Conservation (phyloP, 2,888 invertebrate species). For the Hydrotaea cyrtoneurina region DNA sequence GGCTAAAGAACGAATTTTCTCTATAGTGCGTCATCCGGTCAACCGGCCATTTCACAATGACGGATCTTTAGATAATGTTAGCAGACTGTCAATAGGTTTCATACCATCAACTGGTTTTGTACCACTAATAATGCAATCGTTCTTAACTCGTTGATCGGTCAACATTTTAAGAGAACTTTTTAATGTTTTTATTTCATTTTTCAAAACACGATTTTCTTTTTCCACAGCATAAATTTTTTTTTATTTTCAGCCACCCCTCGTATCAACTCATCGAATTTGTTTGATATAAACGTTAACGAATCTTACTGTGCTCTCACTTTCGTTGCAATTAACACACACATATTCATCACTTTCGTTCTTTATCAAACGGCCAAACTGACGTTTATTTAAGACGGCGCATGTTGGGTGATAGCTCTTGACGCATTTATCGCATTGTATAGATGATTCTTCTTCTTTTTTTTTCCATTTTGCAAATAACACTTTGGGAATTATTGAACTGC, state of each 20-base stretch:
- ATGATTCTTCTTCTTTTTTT: background rate
- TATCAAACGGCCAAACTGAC: background rate
- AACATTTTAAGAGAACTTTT: background rate
- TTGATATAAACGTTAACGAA: constrained; percentile 21
- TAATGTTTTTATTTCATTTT: constrained; percentile 20
- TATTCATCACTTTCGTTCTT: constrained; percentile 31
- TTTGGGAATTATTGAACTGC: background rate
- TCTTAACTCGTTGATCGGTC: constrained; percentile 17
- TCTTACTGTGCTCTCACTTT: constrained; percentile 1
- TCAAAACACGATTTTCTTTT: constrained; percentile 32
- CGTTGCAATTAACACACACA: constrained; percentile 20
- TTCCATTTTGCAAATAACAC: background rate
- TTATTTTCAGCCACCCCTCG: constrained; percentile 30
- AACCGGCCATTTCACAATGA: background rate
- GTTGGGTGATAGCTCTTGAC: background rate
- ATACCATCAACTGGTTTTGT: background rate
- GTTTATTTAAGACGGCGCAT: background rate
- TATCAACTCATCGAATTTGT: constrained; percentile 16
- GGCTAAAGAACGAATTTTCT: background rate
- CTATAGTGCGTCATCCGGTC: too few species aligned
- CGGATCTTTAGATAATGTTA: constrained; percentile 11
- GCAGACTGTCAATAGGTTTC: background rate
- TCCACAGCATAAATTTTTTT: constrained; percentile 17
- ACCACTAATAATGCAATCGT: constrained; percentile 13
- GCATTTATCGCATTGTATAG: background rate